Base-by-base conservation (phyloP, 2,888 invertebrate species). In the Watsonalla binaria region DNA sequence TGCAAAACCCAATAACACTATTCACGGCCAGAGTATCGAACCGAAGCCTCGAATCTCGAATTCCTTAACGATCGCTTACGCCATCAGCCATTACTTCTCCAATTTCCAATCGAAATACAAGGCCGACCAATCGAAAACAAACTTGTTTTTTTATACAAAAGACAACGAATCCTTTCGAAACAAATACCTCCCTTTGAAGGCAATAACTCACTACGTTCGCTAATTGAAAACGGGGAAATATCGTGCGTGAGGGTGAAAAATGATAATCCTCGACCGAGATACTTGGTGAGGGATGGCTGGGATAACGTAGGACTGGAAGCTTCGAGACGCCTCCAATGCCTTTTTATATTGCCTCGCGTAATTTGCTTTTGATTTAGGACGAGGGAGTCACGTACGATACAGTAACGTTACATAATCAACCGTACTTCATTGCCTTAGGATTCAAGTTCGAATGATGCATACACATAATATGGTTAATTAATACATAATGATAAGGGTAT, bases 211-310 rank as follows among this genome's bases (percentile, higher is more conserved):
- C 57, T 45, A 52, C 54, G 39, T 37, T 49, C 63, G 57, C 70
- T 76, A 76, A 74, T 74, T 75, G 70, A 63, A 68, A 68, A 65
- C 55, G 65, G 53, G 54, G 56, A 60, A 53, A 56, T 55, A 63
- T 60, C 57, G 63, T 61, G 61, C 58, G 63, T 64, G 63, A 51
- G 55, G 56, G 62, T 70, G 65, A 73, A 68, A 66, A 69, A 73
- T 72, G 61, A 66, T 70, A 64, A 70, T 63, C 59, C 58, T 52
- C 50, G 54, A 57, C 52, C 59, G 60, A 63, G 60, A 61, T 47
- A 49, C 34, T 9, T 14, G 50, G 53, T 47, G 47, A 54, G 37
- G 45, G 59, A 55, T 58, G 51, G 47, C 49, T 50, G 33, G 54
- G 60, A 53, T 55, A 59, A 56, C 52, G 55, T 52, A 35, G 54